Base-by-base conservation (phyloP, 2,113 vertebrate genomes). In the Siniperca knerii region DNA sequence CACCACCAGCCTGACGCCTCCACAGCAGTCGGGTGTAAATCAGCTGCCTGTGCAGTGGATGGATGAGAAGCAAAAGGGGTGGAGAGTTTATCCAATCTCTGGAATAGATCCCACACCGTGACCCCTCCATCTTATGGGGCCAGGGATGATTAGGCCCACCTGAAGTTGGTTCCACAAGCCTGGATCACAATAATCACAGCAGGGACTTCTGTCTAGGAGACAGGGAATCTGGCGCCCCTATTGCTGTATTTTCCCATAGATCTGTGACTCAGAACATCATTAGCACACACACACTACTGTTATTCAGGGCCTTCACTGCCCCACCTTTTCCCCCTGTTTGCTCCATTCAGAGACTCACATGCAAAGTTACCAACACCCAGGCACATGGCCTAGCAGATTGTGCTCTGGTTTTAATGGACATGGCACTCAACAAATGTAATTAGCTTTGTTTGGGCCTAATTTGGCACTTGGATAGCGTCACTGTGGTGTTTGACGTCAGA, bases 221-320 rank as follows among this genome's bases (percentile, higher is more conserved):
- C 16, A 75, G 68, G 12, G 65, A 65, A 75, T 40, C 79, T 50
- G 64, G 68, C 33, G 29, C 58, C 68, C 20, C 18, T 60, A 8
- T 60, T 86, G 44, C 79, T 73, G 71, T 84, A 42, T 84, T 91
- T 90, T 90, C 68, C 91, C 81, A 87, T 50, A 70, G 77, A 83
- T 88, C 76, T 29, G 70, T 93, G 92, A 91, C 79, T 94, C 91
- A 90, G 71, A 87, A 35, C 89, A 77, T 87, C 73, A 92, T 87
- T 85, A 90, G 74, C 81, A 87, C 71, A 77, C 71, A 85, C 37
- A 76, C 82, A 72, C 60, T 78, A 75, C 70, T 72, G 44, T 85
- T 84, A 86, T 87, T 91, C 79, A 88, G n/a, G 54, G 9, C 74
- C 61, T 85, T 77, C 46, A 1, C 55, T 81, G 89, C 79, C 87